Evolutionary conservation across 64 coral and sea anemone species (phyloP).

Genomic region (Porites australiensis): DNA sequence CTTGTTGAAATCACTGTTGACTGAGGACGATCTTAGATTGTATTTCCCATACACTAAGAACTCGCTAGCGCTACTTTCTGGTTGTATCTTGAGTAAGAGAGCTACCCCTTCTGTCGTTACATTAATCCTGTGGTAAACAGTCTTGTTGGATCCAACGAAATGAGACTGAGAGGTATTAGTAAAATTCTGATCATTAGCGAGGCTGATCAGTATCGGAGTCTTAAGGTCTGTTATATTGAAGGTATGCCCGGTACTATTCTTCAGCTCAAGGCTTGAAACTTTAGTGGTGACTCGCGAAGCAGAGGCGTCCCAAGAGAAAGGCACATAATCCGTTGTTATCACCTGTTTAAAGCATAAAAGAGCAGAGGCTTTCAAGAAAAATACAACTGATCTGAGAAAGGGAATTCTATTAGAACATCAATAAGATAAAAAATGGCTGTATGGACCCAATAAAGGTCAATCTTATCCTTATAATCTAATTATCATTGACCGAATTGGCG

Average conservation of each 20-base stretch:
- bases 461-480: too few relatives aligned
- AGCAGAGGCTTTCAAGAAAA: not conserved
- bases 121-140: conserved; percentile 2
- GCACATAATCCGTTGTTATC: not conserved
- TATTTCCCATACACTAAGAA: conserved; percentile 4
- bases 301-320: conserved; percentile 7
- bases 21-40: not conserved
- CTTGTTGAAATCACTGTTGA: not conserved
- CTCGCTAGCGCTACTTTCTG: conserved; percentile 8
- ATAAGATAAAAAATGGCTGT: too few relatives aligned
- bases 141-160: conserved; percentile 2
- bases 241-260: conserved; percentile 1
- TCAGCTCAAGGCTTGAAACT: conserved; percentile 18
- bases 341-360: not conserved
- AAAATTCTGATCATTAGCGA: not conserved
- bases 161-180: not conserved
- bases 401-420: too few relatives aligned
- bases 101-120: not conserved
- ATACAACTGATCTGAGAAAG: too few relatives aligned
- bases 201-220: conserved; percentile 1
- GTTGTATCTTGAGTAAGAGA: conserved; percentile 33
- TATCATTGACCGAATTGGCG: too few relatives aligned
- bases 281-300: not conserved
- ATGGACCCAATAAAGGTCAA: too few relatives aligned
- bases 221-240: not conserved